phyloP scores from a whole-genome alignment of 2,888 invertebrate species.

The Phortica okadai region DNA sequence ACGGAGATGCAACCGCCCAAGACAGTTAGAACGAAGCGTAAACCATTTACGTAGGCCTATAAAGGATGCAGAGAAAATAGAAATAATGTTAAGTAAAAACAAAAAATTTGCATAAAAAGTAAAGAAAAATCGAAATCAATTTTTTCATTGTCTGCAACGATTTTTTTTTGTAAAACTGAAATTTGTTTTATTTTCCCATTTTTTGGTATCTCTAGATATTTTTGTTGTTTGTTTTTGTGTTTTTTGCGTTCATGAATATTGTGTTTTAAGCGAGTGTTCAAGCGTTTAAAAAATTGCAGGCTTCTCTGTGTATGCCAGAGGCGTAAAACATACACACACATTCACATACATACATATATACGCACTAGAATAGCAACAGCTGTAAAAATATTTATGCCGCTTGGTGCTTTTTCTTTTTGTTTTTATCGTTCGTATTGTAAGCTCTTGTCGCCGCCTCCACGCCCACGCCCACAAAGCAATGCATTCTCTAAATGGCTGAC shows the following conservation, averaged over 20 bases:
- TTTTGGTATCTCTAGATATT: neutral
- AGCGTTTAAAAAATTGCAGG: neutral
- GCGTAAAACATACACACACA: neutral
- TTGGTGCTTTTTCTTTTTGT: neutral
- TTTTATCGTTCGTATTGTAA: neutral
- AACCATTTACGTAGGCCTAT: slow-evolving; percentile 76
- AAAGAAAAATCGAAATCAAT: slow-evolving; percentile 9
- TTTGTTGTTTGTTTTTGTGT: neutral
- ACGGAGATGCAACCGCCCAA: slow-evolving; percentile 81
- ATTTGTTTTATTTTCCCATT: neutral
- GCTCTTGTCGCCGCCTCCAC: neutral
- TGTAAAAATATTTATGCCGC: slow-evolving; percentile 25
- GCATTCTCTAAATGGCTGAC: slow-evolving; percentile 21
- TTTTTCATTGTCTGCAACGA: slow-evolving; percentile 3
- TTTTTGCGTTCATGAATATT: neutral
- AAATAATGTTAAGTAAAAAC: slow-evolving; percentile 10
- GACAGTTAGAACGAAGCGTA: slow-evolving; percentile 79
- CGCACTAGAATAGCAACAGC: slow-evolving; percentile 3
- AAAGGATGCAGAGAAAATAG: slow-evolving; percentile 20
- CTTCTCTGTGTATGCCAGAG: neutral
- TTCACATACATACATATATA: neutral
- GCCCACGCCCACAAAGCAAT: neutral
- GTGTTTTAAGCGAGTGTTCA: slow-evolving; percentile 13
- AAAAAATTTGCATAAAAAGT: neutral
- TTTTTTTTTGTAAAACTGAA: neutral